phyloP scores from a whole-genome alignment of 1,140 invertebrate genomes.

The Chironomus tepperi region DNA sequence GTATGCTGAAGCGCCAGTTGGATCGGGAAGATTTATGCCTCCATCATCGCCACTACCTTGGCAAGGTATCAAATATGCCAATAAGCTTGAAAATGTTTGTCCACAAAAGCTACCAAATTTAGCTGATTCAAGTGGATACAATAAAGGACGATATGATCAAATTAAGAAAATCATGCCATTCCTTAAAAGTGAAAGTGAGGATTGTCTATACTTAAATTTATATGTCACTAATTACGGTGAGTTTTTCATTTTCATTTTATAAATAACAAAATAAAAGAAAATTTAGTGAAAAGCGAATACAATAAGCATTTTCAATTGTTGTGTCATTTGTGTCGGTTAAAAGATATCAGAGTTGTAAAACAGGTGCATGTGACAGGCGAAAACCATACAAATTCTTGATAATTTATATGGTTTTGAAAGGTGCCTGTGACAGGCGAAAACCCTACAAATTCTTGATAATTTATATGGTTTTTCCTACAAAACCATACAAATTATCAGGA shows the following conservation, averaged over 20 bases:
- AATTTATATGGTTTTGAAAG: too few species aligned
- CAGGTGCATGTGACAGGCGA: too few species aligned
- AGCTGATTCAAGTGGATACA: conserved; percentile 40
- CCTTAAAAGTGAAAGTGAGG: conserved; percentile 74
- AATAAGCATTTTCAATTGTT: too few species aligned
- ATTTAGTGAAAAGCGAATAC: too few species aligned
- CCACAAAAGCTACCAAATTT: conserved; percentile 64
- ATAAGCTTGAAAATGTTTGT: conserved; percentile 72
- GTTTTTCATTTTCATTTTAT: conserved; percentile 34
- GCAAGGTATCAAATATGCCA: conserved; percentile 59
- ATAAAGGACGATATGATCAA: conserved; percentile 53
- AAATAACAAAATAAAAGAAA: too few species aligned
- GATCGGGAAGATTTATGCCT: conserved; percentile 76
- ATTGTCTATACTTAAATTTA: conserved; percentile 88
- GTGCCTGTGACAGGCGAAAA: too few species aligned
- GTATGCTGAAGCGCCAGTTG: conserved; percentile 83
- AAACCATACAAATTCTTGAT: too few species aligned
- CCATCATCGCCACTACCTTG: conserved; percentile 62
- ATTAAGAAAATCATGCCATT: conserved; percentile 59
- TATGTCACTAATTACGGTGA: conserved; percentile 72
- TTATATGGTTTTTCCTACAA: too few species aligned
- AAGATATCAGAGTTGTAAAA: too few species aligned
- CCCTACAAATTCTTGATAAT: too few species aligned
- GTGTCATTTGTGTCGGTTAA: too few species aligned
- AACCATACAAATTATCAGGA: too few species aligned